Percentiles rank a stretch among this genome's conserved stretches.
Evolutionary conservation across 92 coral and sea anemone species (phyloP).

Genomic region (Epizoanthus scotinus): DNA sequence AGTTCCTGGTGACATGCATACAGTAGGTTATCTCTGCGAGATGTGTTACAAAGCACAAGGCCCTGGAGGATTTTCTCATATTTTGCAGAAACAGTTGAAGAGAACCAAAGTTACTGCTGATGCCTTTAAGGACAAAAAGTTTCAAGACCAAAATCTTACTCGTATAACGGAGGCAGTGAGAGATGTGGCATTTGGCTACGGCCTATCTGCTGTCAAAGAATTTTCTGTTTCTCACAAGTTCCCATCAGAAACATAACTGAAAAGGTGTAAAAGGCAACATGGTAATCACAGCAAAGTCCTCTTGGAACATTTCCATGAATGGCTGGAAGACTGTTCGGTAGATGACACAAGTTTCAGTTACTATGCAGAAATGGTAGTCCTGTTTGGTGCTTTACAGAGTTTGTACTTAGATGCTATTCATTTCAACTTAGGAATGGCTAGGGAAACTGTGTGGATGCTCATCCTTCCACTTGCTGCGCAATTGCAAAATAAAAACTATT

Average conservation of each 20-base stretch:
- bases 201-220: slow-evolving; percentile 33
- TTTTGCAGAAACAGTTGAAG: background rate
- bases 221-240: slow-evolving; percentile 7
- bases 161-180: slow-evolving; percentile 24
- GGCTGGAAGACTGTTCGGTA: slow-evolving; percentile 24
- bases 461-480: slow-evolving; percentile 37
- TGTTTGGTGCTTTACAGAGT: slow-evolving; percentile 19
- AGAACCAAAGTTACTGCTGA: background rate
- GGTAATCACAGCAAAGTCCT: slow-evolving; percentile 30
- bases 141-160: slow-evolving; percentile 32
- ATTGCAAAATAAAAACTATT: slow-evolving; percentile 15
- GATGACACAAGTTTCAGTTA: background rate
- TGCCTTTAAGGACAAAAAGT: slow-evolving; percentile 27
- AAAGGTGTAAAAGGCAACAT: background rate
- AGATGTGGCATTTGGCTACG: slow-evolving; percentile 34
- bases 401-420: slow-evolving; percentile 14
- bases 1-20: background rate
- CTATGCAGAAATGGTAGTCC: slow-evolving; percentile 26
- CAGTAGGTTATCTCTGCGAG: background rate
- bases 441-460: slow-evolving; percentile 26
- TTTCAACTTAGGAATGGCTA: slow-evolving; percentile 16
- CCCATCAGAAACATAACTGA: background rate
- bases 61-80: background rate
- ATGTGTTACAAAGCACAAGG: background rate
- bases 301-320: slow-evolving; percentile 11